Percentiles rank a stretch among this genome's conserved stretches.
These are phyloP conservation scores for Coronaproctus castanopsis DNA, from an alignment of 2,888 invertebrate genomes.

Conservation along the genomic window DNA sequence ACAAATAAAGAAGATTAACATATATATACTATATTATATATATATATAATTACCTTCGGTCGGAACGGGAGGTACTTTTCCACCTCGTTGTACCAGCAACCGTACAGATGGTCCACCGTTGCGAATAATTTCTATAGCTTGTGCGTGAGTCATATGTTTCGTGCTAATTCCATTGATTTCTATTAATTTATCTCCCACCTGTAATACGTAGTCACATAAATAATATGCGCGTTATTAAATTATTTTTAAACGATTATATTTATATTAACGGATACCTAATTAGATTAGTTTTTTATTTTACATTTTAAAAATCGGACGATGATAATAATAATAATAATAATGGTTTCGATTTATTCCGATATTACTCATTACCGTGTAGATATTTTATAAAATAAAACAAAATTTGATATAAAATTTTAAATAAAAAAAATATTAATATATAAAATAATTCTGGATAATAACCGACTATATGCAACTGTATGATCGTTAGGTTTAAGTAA, in stretches of 20 bases:
- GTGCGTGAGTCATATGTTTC: conserved; percentile 49
- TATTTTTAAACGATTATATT: not conserved
- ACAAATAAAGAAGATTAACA: too few relatives aligned
- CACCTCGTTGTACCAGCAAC: conserved; percentile 31
- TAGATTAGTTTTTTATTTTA: not conserved
- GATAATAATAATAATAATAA: too few relatives aligned
- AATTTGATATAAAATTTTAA: too few relatives aligned
- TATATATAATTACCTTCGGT: conserved; percentile 16
- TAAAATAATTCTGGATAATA: too few relatives aligned
- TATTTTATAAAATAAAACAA: too few relatives aligned
- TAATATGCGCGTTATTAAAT: not conserved
- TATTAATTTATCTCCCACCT: conserved; percentile 47
- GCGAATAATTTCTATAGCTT: conserved; percentile 49
- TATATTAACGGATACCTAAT: not conserved
- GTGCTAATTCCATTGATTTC: conserved; percentile 49
- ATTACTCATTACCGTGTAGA: too few relatives aligned
- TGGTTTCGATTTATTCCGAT: too few relatives aligned
- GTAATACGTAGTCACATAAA: not conserved
- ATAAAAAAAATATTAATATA: too few relatives aligned
- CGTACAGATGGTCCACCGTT: conserved; percentile 39
- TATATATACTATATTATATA: too few relatives aligned
- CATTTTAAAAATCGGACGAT: too few relatives aligned
- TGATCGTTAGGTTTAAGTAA: too few relatives aligned
- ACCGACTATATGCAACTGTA: too few relatives aligned
- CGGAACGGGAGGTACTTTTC: conserved; percentile 27